These are phyloP conservation scores for Macrosoma leucophasiata DNA, from an alignment of 2,888 invertebrate species.

Conservation along the genomic window DNA sequence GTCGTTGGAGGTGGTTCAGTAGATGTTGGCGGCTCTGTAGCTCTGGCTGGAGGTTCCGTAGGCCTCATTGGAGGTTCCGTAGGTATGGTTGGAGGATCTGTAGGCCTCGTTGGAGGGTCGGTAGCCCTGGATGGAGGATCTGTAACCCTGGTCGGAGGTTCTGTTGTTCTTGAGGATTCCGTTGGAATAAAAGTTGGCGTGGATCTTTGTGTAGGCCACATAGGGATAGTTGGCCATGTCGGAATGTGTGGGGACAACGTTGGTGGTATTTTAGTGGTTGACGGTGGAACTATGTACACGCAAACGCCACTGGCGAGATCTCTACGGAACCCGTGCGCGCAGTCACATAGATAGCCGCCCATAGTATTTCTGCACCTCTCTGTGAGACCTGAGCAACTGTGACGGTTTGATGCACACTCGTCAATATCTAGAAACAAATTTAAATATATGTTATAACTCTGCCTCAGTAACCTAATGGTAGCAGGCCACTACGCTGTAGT, in stretches of 20 bases:
- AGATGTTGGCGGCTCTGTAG: slow-evolving; percentile 8
- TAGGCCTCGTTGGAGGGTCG: slow-evolving; percentile 16
- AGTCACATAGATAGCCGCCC: slow-evolving; percentile 89
- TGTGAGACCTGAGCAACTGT: slow-evolving; percentile 72
- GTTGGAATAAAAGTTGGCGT: slow-evolving; percentile 1
- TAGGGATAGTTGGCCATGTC: no score
- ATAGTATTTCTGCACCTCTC: slow-evolving; percentile 88
- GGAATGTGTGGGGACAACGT: no score
- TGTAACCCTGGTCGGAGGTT: slow-evolving; percentile 8
- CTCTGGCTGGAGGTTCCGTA: slow-evolving; percentile 26
- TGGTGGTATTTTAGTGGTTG: no score
- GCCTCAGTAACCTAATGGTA: no score
- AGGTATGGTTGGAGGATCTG: slow-evolving; percentile 22
- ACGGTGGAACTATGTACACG: slow-evolving; percentile 21
- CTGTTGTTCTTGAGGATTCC: slow-evolving; percentile 7
- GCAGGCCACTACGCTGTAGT: no score
- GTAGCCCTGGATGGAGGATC: slow-evolving; percentile 12
- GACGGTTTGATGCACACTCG: slow-evolving; percentile 80
- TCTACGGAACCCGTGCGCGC: slow-evolving; percentile 85
- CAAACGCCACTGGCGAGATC: slow-evolving; percentile 70
- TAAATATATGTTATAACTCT: not conserved
- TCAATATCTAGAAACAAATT: slow-evolving; percentile 78
- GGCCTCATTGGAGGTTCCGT: slow-evolving; percentile 38
- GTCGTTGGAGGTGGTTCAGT: slow-evolving; percentile 25
- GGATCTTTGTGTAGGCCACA: no score